A percentile compares a stretch with the other conserved stretches of the same genome.
Conservation (phyloP, 2,113 vertebrate genomes). For the Octodon degus region DNA sequence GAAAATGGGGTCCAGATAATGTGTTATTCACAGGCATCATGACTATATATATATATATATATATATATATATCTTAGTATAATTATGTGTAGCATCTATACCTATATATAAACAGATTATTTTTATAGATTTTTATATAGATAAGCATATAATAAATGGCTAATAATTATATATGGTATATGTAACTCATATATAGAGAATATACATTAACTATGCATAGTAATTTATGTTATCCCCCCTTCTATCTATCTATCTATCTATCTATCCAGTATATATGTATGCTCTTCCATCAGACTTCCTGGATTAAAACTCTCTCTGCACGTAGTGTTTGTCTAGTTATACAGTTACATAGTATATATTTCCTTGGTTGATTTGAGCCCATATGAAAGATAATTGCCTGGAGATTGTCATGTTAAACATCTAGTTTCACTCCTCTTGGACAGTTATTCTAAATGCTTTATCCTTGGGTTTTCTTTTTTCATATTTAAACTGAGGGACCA, state of each 20-base stretch:
- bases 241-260: too few species aligned
- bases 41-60: background rate
- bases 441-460: background rate
- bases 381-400: background rate
- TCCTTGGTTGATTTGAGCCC: background rate
- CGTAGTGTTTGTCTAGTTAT: background rate
- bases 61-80: background rate
- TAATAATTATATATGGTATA: background rate
- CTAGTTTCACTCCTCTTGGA: background rate
- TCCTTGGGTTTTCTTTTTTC: background rate
- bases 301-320: background rate
- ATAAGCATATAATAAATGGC: background rate
- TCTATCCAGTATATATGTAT: background rate
- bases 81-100: background rate
- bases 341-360: background rate
- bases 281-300: background rate
- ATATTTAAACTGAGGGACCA: background rate
- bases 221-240: background rate
- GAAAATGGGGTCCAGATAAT: conserved; percentile 19
- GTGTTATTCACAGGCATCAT: background rate
- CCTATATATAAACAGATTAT: background rate
- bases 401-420: background rate
- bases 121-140: background rate
- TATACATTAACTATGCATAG: too few species aligned
- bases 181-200: background rate